These are phyloP conservation scores for Eumerus sabulonum DNA, from an alignment of 2,888 invertebrate genomes.

Conservation along the genomic window DNA sequence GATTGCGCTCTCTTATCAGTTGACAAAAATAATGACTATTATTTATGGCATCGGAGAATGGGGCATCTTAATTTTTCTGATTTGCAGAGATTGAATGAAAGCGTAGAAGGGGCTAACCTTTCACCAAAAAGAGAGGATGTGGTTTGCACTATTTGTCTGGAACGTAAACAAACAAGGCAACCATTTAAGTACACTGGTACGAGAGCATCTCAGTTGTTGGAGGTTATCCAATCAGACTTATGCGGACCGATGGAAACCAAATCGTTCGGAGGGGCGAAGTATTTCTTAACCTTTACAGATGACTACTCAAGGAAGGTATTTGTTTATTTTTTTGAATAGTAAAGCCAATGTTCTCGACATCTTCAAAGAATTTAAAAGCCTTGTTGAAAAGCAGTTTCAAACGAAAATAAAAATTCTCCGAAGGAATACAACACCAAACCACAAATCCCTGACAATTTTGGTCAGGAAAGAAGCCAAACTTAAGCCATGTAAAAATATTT, in stretches of 20 bases:
- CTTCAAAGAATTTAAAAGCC: neutral
- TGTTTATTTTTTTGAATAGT: conserved; percentile 6
- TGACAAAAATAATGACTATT: neutral
- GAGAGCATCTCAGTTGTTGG: neutral
- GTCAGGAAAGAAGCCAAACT: neutral
- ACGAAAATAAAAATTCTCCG: neutral
- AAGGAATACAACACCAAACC: neutral
- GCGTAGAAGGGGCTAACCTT: neutral
- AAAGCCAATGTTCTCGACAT: neutral
- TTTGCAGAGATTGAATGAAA: neutral
- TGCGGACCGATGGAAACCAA: neutral
- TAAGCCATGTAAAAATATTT: neutral
- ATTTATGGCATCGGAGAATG: neutral
- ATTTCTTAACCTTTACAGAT: conserved; percentile 21
- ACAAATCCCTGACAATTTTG: neutral
- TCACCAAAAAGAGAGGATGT: no score
- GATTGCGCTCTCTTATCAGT: neutral
- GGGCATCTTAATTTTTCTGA: neutral
- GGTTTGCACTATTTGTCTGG: no score
- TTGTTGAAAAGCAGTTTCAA: neutral
- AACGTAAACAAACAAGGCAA: neutral
- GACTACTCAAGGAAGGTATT: conserved; percentile 16
- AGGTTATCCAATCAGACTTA: conserved; percentile 2
- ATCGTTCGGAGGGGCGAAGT: conserved; percentile 3
- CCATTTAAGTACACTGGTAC: no score